Evolutionary conservation across 2,113 vertebrate genomes (phyloP), one percentile per base, ranked within the genome.

Genomic region (Psilopogon haemacephalus): DNA sequence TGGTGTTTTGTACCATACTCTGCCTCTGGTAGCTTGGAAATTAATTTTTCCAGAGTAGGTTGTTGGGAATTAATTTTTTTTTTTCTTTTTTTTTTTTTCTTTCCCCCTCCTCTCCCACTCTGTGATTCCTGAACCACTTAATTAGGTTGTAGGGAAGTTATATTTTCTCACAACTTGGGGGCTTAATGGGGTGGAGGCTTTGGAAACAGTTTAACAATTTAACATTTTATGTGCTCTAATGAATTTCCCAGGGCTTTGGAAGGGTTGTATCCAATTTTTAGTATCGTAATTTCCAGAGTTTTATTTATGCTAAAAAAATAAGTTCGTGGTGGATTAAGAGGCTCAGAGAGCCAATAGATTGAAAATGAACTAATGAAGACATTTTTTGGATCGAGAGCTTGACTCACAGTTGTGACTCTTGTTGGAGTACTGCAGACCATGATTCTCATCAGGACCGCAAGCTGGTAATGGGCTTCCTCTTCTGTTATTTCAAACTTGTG

Each of bases 171-270:
- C 92, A 96, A 58, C 23, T 64, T 94, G 89, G 79, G 94, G 72
- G 91, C 54, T 94, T 96, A 94, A 86, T 68, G 94, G 91, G 86
- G 90, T 94, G 94, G 82, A 92, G 89, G 56, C 52, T 90, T 95
- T 89, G 88, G 96, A 95, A 96, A 58, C 42, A 27, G 42, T 84
- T 83, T 81, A 93, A 84, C 68, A 76, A 59, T 82, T 78, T 95
- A 79, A 70, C 93, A 56, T 96, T 96, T 95, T 95, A 91, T 94
- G 12, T n/a, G 56, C 58, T 82, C 44, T 96, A 89, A 96, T 96
- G 95, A 92, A 96, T 95, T 95, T 95, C 91, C 79, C 93, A 95
- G 96, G 79, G 68, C 93, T 95, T 95, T 94, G 91, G 93, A 92
- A 81, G 56, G 33, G 83, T 63, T 60, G 42, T 86, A 33, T 91